A percentile compares a stretch with the other conserved stretches of the same genome.
Evolutionary conservation across 2,888 invertebrate species (phyloP).

Genomic region (Drosophila tripunctata): DNA sequence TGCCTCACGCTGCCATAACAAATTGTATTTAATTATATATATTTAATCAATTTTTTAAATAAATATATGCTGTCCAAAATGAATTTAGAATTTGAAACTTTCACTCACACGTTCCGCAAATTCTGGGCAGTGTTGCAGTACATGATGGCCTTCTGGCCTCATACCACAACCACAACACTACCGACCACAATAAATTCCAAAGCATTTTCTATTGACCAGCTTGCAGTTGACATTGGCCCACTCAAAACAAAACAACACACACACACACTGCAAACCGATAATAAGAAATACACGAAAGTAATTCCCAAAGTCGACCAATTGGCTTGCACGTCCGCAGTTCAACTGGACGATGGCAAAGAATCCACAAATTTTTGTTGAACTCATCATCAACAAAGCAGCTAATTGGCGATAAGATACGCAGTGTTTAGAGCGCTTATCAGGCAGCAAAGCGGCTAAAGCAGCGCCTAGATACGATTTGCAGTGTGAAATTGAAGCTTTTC

Average conservation of each 20-base stretch:
- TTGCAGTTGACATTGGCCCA: conserved; percentile 32
- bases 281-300: conserved; percentile 13
- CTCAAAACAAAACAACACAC: neutral
- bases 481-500: conserved; percentile 28
- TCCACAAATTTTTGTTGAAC: conserved; percentile 37
- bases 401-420: conserved; percentile 69
- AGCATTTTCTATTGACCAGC: conserved; percentile 46
- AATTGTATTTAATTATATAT: neutral
- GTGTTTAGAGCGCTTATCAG: conserved; percentile 57
- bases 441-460: conserved; percentile 17
- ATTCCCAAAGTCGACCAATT: conserved; percentile 37
- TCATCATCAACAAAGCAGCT: conserved; percentile 50
- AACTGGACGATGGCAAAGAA: conserved; percentile 47
- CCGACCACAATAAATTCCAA: conserved; percentile 63
- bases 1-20: neutral
- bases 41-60: too few relatives aligned
- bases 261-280: conserved; percentile 14
- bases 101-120: conserved; percentile 53
- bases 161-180: conserved; percentile 55
- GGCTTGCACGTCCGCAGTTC: conserved; percentile 31
- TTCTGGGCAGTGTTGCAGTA: neutral
- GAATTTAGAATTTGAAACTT: neutral
- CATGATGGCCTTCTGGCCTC: conserved; percentile 23
- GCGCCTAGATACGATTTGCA: conserved; percentile 12
- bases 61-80: too few relatives aligned